Conservation (phyloP, 2,888 invertebrate species). For the Erannis defoliaria region DNA sequence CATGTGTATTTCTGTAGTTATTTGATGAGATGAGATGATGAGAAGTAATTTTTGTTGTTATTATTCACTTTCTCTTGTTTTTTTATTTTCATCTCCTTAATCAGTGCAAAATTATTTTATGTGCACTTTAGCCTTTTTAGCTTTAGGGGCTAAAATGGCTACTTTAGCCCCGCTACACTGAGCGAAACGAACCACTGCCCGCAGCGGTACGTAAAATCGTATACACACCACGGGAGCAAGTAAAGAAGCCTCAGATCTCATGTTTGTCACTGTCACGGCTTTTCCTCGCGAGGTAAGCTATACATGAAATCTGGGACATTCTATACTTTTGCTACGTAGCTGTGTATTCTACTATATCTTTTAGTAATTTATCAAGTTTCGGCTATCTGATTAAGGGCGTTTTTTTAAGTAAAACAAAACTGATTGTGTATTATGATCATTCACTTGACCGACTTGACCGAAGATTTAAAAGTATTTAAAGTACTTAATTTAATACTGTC, state of each 20-base stretch:
- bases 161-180: no score
- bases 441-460: slow-evolving; percentile 12
- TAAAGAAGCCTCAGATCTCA: no score
- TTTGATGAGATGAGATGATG: not conserved
- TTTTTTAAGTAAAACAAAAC: slow-evolving; percentile 30
- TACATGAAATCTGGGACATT: no score
- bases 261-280: no score
- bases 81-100: not conserved
- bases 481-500: not conserved
- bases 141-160: no score
- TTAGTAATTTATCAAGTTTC: slow-evolving; percentile 37
- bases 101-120: slow-evolving; percentile 20
- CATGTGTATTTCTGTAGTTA: not conserved
- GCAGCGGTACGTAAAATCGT: no score
- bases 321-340: no score
- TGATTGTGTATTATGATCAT: slow-evolving; percentile 17
- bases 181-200: no score
- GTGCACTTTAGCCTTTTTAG: no score
- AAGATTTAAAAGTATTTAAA: slow-evolving; percentile 12
- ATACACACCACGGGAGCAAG: no score
- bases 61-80: not conserved
- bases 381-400: slow-evolving; percentile 39
- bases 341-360: no score
- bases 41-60: not conserved
- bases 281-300: no score